These are phyloP conservation scores for Ptilonorhynchus violaceus DNA, from an alignment of 2,113 vertebrate genomes.

Conservation along the genomic window DNA sequence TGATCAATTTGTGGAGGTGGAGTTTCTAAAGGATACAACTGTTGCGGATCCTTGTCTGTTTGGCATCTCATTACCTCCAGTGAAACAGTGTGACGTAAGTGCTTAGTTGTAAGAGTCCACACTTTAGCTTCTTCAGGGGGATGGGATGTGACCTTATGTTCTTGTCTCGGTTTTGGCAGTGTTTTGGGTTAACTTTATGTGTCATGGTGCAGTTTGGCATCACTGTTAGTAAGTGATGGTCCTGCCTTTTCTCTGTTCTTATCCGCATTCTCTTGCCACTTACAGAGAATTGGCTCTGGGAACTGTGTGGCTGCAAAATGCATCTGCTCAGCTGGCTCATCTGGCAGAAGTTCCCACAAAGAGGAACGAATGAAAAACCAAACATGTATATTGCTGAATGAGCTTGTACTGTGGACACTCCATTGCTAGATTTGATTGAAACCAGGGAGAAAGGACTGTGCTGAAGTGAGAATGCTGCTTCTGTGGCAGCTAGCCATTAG, in stretches of 20 bases:
- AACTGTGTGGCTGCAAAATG: neutral
- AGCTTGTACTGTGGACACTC: neutral
- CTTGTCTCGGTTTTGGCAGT: neutral
- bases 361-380: neutral
- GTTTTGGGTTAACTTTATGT: neutral
- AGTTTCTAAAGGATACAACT: neutral
- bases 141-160: neutral
- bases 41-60: neutral
- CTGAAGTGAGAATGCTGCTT: neutral
- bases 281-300: neutral
- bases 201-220: rapidly evolving
- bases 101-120: neutral
- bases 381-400: neutral
- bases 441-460: neutral
- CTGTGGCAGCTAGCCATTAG: neutral
- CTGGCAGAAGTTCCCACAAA: neutral
- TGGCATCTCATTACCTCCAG: neutral
- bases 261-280: neutral
- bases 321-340: neutral
- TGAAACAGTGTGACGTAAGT: neutral
- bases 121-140: neutral
- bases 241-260: neutral
- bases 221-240: neutral
- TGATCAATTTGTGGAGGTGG: rapidly evolving
- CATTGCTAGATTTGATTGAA: neutral